Evolutionary conservation across 2,113 vertebrate species (phyloP).

Genomic region (Eudyptes chrysolophus): DNA sequence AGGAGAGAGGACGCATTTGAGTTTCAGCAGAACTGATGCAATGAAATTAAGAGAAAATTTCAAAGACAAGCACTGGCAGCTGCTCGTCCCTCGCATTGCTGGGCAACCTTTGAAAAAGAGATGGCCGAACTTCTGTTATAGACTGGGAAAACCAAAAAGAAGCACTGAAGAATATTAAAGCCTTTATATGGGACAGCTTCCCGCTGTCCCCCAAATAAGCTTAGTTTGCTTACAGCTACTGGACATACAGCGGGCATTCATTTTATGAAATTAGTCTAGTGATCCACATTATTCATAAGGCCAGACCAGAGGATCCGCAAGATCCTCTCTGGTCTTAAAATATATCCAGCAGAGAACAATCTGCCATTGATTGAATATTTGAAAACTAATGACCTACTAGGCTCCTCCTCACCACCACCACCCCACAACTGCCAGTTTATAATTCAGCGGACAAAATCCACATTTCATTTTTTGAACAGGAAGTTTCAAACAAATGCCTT

Average conservation of each 20-base stretch:
- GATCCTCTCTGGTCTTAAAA: slow-evolving; percentile 15
- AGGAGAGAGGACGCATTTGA: neutral
- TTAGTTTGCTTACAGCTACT: neutral
- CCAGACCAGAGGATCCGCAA: neutral
- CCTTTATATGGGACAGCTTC: neutral
- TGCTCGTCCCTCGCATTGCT: neutral
- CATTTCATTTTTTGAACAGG: neutral
- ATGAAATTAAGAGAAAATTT: neutral
- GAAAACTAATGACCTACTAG: neutral
- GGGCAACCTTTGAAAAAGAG: neutral
- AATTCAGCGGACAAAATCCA: neutral
- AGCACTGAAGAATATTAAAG: neutral
- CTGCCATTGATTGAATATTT: neutral
- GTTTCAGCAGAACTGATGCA: neutral
- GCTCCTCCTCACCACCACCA: neutral
- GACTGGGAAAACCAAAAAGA: neutral
- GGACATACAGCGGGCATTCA: neutral
- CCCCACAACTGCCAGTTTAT: neutral
- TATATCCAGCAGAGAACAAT: slow-evolving; percentile 15
- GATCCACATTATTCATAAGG: neutral
- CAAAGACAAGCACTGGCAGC: neutral
- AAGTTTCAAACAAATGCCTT: neutral
- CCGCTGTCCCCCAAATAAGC: neutral
- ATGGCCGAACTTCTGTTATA: neutral
- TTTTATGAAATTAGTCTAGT: neutral